These are phyloP conservation scores for Agrilus planipennis DNA, from an alignment of 1,140 invertebrate species.

Conservation along the genomic window DNA sequence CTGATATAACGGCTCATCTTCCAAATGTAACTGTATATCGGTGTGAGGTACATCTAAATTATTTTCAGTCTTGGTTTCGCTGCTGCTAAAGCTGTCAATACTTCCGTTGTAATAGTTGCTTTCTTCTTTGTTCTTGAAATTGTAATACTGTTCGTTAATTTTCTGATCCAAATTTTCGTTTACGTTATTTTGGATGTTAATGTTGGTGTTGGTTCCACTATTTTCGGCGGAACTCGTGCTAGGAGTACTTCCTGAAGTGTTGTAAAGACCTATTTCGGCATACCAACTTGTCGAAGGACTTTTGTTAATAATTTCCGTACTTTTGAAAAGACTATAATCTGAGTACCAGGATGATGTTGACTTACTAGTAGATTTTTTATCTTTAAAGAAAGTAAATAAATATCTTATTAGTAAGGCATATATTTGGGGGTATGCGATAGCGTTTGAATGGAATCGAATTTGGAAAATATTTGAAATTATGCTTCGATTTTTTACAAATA, in stretches of 20 bases:
- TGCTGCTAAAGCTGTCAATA: conserved; percentile 21
- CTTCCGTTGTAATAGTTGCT: conserved; percentile 21
- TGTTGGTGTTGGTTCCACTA: conserved; percentile 21
- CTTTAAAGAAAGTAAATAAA: no score
- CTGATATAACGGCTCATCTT: conserved; percentile 79
- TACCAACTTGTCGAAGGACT: conserved; percentile 41
- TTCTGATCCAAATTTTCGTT: conserved; percentile 5
- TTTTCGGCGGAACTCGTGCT: conserved; percentile 27
- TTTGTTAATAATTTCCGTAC: conserved; percentile 10
- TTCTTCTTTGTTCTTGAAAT: conserved; percentile 22
- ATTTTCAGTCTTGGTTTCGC: conserved; percentile 21
- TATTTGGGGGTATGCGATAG: no score
- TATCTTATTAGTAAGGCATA: no score
- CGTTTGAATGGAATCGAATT: no score
- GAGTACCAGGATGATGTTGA: conserved; percentile 41
- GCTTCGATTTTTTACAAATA: no score
- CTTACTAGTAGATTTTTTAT: conserved; percentile 5
- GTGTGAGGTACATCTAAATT: no score
- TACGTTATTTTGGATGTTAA: conserved; percentile 3
- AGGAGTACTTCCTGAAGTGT: conserved; percentile 38
- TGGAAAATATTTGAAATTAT: no score
- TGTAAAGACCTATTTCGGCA: conserved; percentile 48
- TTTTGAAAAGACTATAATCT: conserved; percentile 40
- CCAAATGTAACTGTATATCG: conserved; percentile 25
- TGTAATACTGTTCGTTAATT: conserved; percentile 22